Evolutionary conservation across 2,888 invertebrate species (phyloP).

Genomic region (Tolmerus cingulatus): DNA sequence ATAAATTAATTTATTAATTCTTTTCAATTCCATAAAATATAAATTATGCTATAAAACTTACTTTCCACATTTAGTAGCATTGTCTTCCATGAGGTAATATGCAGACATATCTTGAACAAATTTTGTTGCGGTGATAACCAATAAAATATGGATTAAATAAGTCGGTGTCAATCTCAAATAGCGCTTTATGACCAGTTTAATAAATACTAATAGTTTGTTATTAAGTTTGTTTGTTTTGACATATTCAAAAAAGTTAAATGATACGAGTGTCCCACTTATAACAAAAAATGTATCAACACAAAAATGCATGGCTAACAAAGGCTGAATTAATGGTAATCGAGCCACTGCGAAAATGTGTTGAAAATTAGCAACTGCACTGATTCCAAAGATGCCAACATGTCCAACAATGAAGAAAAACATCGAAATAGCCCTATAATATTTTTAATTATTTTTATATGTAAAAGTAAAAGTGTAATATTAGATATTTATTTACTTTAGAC

Average conservation of each 20-base stretch:
- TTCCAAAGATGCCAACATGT: conserved; percentile 64
- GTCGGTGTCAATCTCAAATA: conserved; percentile 77
- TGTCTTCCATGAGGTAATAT: conserved; percentile 78
- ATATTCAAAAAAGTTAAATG: conserved; percentile 50
- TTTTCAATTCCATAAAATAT: background rate
- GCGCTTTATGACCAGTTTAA: conserved; percentile 59
- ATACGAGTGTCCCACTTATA: conserved; percentile 48
- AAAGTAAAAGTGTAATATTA: background rate
- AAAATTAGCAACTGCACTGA: conserved; percentile 61
- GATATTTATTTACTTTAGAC: background rate
- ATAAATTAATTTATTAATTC: background rate
- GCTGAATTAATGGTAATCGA: conserved; percentile 59
- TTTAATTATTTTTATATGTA: background rate
- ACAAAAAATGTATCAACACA: conserved; percentile 66
- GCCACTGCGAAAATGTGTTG: conserved; percentile 57
- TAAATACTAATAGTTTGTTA: conserved; percentile 37
- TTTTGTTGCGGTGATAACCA: conserved; percentile 60
- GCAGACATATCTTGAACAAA: conserved; percentile 70
- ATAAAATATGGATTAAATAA: conserved; percentile 61
- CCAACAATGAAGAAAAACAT: conserved; percentile 69
- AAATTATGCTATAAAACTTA: background rate
- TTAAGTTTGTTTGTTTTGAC: conserved; percentile 45
- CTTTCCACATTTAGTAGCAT: conserved; percentile 70
- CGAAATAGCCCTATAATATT: conserved; percentile 56
- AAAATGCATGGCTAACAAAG: conserved; percentile 63